phyloP scores from a whole-genome alignment of 2,888 invertebrate genomes.

The Tipula lateralis region DNA sequence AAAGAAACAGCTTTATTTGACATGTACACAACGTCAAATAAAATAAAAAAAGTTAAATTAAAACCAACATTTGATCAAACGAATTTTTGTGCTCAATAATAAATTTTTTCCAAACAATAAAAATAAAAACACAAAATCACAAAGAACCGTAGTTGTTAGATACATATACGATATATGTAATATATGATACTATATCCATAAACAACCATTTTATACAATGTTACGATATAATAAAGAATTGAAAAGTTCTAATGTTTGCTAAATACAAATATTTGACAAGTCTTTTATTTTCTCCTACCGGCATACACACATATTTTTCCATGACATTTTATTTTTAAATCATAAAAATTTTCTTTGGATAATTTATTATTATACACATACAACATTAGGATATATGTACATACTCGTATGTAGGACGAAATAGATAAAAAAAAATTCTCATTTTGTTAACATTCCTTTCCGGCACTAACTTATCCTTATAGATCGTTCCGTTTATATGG shows the following conservation, averaged over 20 bases:
- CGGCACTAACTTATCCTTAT: background rate
- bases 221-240: background rate
- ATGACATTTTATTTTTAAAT: background rate
- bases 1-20: background rate
- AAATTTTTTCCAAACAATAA: background rate
- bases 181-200: background rate
- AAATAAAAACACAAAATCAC: background rate
- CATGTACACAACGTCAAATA: background rate
- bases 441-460: background rate
- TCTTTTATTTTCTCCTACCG: background rate
- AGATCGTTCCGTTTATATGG: background rate
- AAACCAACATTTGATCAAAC: background rate
- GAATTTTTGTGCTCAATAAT: background rate
- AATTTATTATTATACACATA: background rate
- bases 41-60: background rate
- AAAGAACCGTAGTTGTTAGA: background rate
- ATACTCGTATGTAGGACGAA: too few species aligned
- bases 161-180: background rate
- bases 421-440: background rate
- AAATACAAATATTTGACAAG: slow-evolving; percentile 4
- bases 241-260: background rate
- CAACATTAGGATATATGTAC: background rate
- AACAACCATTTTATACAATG: background rate
- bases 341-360: background rate
- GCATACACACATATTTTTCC: background rate